Evolutionary conservation across 1,140 invertebrate species (phyloP).

Genomic region (Plutomurus gul): DNA sequence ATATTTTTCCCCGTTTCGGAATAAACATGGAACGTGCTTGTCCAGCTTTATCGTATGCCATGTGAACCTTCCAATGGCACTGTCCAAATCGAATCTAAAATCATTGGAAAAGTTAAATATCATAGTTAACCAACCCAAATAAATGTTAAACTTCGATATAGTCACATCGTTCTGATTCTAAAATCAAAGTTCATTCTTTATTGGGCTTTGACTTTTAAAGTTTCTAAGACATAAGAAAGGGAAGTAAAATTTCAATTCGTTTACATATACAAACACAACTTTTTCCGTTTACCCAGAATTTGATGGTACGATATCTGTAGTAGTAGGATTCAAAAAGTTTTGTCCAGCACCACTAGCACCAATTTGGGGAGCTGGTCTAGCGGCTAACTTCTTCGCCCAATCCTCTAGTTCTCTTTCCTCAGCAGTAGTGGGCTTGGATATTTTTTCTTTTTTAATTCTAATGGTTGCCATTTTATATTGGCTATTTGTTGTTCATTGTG

Average conservation of each 20-base stretch:
- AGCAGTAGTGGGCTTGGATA: not conserved
- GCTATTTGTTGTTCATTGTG: too few species aligned
- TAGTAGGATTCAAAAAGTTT: not conserved
- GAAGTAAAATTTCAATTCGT: too few species aligned
- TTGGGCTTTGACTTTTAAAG: too few species aligned
- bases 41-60: constrained; percentile 41
- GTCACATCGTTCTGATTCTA: too few species aligned
- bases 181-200: not conserved
- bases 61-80: constrained; percentile 51
- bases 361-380: constrained; percentile 39
- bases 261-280: not conserved
- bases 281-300: constrained; percentile 21
- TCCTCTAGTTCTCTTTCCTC: constrained; percentile 49
- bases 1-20: constrained; percentile 80
- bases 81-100: constrained; percentile 50
- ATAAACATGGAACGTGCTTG: constrained; percentile 79
- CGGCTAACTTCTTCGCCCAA: constrained; percentile 47
- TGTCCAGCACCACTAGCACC: not conserved
- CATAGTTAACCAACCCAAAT: not conserved
- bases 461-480: not conserved
- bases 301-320: not conserved
- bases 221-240: too few species aligned
- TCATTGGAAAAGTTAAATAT: not conserved
- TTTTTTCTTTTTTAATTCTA: not conserved
- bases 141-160: too few species aligned